Evolutionary conservation across 2,797 vertebrate genomes (phyloP).

Genomic region (Trichosurus vulpecula): DNA sequence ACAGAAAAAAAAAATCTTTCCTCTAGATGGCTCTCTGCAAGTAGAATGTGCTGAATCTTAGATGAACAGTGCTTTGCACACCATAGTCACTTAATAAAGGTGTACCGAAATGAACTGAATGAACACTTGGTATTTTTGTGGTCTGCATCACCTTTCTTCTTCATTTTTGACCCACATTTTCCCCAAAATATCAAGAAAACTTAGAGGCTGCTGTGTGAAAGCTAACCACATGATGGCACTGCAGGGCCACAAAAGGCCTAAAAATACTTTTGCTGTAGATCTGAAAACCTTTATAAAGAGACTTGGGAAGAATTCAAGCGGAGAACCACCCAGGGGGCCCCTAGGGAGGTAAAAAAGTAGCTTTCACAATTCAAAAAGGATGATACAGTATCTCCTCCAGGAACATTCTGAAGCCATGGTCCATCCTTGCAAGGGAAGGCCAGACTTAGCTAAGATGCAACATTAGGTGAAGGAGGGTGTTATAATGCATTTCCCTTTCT

Average conservation of each 20-base stretch:
- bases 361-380: not conserved
- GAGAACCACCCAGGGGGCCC: not conserved
- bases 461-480: not conserved
- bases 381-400: not conserved
- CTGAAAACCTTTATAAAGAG: not conserved
- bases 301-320: not conserved
- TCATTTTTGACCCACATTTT: rapidly evolving
- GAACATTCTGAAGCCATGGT: not conserved
- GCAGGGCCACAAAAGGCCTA: constrained; percentile 77
- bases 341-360: not conserved
- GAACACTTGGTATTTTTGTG: not conserved
- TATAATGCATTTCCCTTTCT: not conserved
- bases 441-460: not conserved
- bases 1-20: not conserved
- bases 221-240: constrained; percentile 81
- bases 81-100: not conserved
- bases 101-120: not conserved
- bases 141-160: not conserved
- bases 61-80: too few relatives aligned
- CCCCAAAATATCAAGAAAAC: not conserved
- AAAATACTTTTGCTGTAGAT: rapidly evolving
- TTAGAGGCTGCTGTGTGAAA: not conserved
- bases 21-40: not conserved
- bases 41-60: not conserved
- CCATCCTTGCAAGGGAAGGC: not conserved